phyloP scores from a whole-genome alignment of 2,113 vertebrate genomes.

The Tychaedon coryphoeus region DNA sequence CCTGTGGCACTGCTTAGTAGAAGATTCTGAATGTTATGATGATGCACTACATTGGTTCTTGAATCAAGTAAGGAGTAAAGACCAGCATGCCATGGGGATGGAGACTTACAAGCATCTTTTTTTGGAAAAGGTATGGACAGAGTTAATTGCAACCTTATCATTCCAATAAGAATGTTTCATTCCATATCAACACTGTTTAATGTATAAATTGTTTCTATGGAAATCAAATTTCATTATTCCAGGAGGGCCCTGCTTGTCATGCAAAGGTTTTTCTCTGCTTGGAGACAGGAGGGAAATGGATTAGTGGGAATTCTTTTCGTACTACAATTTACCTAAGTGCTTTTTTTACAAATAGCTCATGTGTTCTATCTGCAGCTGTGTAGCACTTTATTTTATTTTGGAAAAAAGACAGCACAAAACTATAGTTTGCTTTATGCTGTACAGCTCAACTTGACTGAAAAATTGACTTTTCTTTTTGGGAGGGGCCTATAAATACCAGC shows the following conservation, averaged over 20 bases:
- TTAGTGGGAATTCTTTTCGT: neutral
- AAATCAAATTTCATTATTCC: neutral
- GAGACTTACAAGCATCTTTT: conserved; percentile 99
- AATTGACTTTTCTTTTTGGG: neutral
- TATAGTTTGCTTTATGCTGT: neutral
- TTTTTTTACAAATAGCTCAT: neutral
- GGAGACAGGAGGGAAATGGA: neutral
- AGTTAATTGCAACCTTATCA: neutral
- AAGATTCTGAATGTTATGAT: conserved; percentile 95
- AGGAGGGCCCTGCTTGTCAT: neutral
- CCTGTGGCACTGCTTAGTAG: conserved; percentile 97
- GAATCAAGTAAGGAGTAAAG: conserved; percentile 98
- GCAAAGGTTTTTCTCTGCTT: neutral
- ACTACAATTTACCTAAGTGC: neutral
- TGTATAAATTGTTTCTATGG: neutral
- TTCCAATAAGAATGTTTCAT: neutral
- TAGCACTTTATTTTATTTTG: neutral
- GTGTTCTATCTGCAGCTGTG: neutral
- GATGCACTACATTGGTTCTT: conserved; percentile 98
- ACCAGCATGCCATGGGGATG: conserved; percentile 99
- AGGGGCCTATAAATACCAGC: neutral
- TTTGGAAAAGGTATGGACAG: conserved; percentile 88
- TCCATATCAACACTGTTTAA: neutral
- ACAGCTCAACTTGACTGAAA: neutral
- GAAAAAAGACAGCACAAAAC: neutral